A percentile compares a stretch with the other conserved stretches of the same genome.
These are phyloP conservation scores for Polymixis flavicincta DNA, from an alignment of 2,888 invertebrate species.

Conservation along the genomic window DNA sequence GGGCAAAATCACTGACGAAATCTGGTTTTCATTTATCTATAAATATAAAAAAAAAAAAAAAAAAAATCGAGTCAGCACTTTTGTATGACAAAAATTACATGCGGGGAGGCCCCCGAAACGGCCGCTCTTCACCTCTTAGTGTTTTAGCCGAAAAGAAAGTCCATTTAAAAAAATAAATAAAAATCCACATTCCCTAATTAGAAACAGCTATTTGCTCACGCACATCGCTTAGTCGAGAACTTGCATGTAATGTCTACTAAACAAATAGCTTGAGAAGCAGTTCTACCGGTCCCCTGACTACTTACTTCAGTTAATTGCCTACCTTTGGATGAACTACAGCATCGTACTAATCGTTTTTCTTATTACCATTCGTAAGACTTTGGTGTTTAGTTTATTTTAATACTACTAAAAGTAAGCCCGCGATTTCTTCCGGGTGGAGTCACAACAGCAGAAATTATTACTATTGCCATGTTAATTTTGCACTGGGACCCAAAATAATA, in stretches of 20 bases:
- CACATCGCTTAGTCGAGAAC: conserved; percentile 15
- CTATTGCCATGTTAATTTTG: no score
- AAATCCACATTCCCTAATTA: neutral
- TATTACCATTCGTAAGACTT: neutral
- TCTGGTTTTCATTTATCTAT: no score
- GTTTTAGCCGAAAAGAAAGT: neutral
- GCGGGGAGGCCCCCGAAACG: neutral
- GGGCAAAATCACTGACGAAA: no score
- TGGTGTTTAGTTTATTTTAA: neutral
- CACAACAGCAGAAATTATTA: neutral
- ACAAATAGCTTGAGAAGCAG: conserved; percentile 53
- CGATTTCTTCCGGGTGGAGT: neutral
- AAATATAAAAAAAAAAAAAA: no score
- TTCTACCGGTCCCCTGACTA: conserved; percentile 54
- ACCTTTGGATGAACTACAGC: conserved; percentile 36
- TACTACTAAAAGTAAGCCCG: neutral
- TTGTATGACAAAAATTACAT: neutral
- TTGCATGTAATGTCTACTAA: conserved; percentile 35
- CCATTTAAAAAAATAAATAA: conserved; percentile 2
- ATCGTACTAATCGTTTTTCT: conserved; percentile 34
- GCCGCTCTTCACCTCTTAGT: no score
- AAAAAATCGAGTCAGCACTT: neutral
- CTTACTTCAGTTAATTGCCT: conserved; percentile 40
- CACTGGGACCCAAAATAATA: neutral
- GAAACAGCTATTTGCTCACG: conserved; percentile 24